These are phyloP conservation scores for Crypturellus undulatus DNA, from an alignment of 2,113 vertebrate species.

Conservation along the genomic window DNA sequence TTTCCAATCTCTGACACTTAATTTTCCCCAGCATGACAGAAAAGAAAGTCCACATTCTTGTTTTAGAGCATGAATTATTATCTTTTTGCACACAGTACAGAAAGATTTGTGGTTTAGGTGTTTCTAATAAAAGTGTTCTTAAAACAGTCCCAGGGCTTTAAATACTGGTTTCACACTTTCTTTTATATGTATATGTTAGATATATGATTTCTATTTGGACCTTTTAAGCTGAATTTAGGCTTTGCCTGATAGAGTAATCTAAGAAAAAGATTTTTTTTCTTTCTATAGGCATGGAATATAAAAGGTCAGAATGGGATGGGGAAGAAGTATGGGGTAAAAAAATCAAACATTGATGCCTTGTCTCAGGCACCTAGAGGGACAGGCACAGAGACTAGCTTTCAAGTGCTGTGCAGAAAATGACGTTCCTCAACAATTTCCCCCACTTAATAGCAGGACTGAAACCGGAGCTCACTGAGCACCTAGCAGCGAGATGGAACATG, in stretches of 20 bases:
- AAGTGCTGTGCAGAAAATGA: background rate
- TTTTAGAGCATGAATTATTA: background rate
- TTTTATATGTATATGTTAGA: background rate
- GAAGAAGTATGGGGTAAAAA: background rate
- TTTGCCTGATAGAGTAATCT: background rate
- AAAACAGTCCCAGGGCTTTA: background rate
- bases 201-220: slow-evolving; percentile 4
- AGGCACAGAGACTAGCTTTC: background rate
- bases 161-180: slow-evolving; percentile 9
- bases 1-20: background rate
- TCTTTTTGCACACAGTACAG: slow-evolving; percentile 31
- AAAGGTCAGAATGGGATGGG: background rate
- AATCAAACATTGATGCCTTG: slow-evolving; percentile 4
- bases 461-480: background rate
- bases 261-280: slow-evolving; percentile 3
- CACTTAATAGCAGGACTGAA: background rate
- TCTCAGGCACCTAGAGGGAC: background rate
- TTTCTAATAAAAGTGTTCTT: slow-evolving; percentile 20
- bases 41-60: background rate
- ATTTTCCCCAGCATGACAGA: background rate
- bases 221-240: slow-evolving; percentile 2
- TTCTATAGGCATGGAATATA: background rate
- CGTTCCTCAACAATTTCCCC: background rate
- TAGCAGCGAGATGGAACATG: no score
- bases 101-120: background rate